Base-by-base conservation (phyloP, 2,113 vertebrate genomes). In the Astatoreochromis straeleni region DNA sequence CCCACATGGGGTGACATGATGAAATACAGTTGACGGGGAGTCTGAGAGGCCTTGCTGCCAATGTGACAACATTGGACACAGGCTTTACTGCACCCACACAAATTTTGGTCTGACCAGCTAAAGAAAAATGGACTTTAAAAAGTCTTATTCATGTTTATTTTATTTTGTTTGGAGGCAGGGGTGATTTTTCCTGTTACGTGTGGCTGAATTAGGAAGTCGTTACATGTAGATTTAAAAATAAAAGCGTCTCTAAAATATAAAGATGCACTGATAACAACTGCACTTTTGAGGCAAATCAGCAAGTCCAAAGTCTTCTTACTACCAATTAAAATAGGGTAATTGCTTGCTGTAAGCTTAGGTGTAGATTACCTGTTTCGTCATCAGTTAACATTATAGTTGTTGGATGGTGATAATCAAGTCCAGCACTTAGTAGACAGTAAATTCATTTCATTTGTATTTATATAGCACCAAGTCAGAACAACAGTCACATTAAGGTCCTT, bases 11-110 rank as follows among this genome's bases (percentile, higher is more conserved):
- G 70, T 86, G 81, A 85, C 68, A 87, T 91, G 75, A 88, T 87
- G 89, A 90, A 90, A 92, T 87, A 86, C 83, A 13, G 63, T 60
- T 47, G 75, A 87, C 86, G 80, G 70, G 85, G 33, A 86, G 91
- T 58, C 51, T 53, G 54, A 45, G 85, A 84, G 11, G 5, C 35
- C 68, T 81, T 53, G 21, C 88, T 82, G 82, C 82, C 81, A 82
- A 17, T 47, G 83, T 85, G 85, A 85, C 82, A 88, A 81, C 10
- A 16, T 85, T 47, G 80, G 75, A 87, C 24, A 85, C 79, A 80
- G 75, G 26, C 80, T 90, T 89, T 51, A 82, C 24, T 75, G 13
- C 17, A 4, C 81, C 75, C 57, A 85, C 85, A 80, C 26, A 24
- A 35, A 82, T 75, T 65, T 79, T n/a, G 87, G 6, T 33, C 40